Evolutionary conservation across 1,140 invertebrate genomes (phyloP), one percentile per base, ranked within the genome.

Genomic region (Nomia melanderi): DNA sequence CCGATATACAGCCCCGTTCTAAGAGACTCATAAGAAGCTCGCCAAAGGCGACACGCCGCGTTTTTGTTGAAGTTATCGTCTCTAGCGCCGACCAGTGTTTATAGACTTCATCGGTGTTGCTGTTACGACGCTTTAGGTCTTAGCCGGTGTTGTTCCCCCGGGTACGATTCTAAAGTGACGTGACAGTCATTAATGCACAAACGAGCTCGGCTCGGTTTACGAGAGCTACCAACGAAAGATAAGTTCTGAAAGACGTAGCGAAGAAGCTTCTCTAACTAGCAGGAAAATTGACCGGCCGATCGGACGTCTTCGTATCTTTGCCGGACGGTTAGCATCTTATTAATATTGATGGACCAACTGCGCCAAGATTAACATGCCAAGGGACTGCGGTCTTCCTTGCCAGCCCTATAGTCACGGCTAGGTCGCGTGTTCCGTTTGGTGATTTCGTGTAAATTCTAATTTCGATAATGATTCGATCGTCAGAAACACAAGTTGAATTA

Each of bases 111-210:
- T 50, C 47, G 47, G 47, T 8, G 47, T 50, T 50, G n/a, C 20
- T 50, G 47, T 50, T 50, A 50, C 47, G 47, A 50, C 47, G 47
- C 47, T 50, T 50, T 50, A 50, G n/a, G 47, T 50, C 47, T n/a
- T n/a, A 2, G 17, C 47, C 7, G 44, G 17, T 17, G 47, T 50
- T n/a, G 47, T 50, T 50, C 47, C n/a, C 47, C 7, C 47, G 47
- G 47, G 47, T n/a, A 50, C 47, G n/a, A n/a, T 50, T 50, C 47
- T 1, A 17, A 5, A 23, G n/a, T 44, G 41, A n/a, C n/a, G 47
- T 50, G 17, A n/a, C 47, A n/a, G 47, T 50, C 47, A 50, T 50
- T 50, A 50, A 50, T 50, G 47, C 47, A n/a, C 47, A 17, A 50
- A 50, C 47, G 20, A 50, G n/a, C 47, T 17, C n/a, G 4, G 47